phyloP scores from a whole-genome alignment of 2,113 vertebrate species.

The Malurus alboscapulatus region DNA sequence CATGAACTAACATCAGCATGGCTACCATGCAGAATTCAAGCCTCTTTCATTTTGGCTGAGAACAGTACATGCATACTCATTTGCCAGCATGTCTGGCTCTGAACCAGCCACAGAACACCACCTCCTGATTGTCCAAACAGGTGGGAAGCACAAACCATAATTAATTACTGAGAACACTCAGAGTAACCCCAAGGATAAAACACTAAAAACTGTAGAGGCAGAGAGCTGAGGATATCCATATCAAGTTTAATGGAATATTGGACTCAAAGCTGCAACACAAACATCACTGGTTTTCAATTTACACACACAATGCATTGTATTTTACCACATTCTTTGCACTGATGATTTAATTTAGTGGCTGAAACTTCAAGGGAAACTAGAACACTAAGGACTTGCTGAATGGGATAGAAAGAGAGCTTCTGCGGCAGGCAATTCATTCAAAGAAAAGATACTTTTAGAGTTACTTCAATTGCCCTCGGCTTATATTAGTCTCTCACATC shows the following conservation, averaged over 20 bases:
- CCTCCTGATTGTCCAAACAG: background rate
- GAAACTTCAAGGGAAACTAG: background rate
- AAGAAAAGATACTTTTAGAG: background rate
- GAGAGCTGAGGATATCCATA: background rate
- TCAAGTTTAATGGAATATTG: background rate
- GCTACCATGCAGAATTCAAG: background rate
- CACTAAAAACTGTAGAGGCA: background rate
- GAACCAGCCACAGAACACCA: background rate
- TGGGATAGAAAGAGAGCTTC: rapidly evolving
- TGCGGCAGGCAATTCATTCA: background rate
- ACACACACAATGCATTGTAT: background rate
- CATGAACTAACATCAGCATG: background rate
- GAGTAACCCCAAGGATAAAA: background rate
- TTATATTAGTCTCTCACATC: background rate
- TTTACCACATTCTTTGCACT: background rate
- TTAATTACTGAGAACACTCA: background rate
- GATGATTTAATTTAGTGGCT: background rate
- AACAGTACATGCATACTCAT: background rate
- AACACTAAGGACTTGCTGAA: background rate
- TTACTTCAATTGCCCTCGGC: background rate
- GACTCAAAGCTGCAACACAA: background rate
- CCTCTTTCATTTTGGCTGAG: background rate
- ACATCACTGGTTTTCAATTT: background rate
- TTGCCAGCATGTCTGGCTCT: background rate
- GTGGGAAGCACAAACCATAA: background rate